These are phyloP conservation scores for Danionella dracula DNA, from an alignment of 2,797 vertebrate genomes.

Conservation along the genomic window DNA sequence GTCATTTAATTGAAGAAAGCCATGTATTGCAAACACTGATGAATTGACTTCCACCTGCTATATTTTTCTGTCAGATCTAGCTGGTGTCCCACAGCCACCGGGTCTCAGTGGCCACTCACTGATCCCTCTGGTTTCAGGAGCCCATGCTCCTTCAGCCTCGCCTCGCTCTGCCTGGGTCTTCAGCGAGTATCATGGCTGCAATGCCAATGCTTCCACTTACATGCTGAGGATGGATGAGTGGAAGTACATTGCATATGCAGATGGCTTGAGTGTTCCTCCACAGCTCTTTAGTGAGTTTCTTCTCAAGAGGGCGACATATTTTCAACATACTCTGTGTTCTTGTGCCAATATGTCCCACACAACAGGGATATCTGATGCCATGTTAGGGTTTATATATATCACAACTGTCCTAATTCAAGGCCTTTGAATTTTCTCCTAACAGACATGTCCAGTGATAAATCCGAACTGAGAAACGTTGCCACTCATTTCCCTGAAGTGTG, in stretches of 20 bases:
- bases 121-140: conserved; percentile 64
- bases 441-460: conserved; percentile 83
- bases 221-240: conserved; percentile 83
- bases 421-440: background rate
- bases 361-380: background rate
- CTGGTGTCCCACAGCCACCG: conserved; percentile 63
- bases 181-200: conserved; percentile 93
- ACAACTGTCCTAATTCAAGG: background rate
- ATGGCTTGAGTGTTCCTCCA: conserved; percentile 75
- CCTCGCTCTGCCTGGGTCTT: conserved; percentile 77
- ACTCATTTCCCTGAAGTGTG: conserved; percentile 65
- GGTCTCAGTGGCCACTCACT: conserved; percentile 87
- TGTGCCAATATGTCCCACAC: background rate
- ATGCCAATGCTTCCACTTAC: conserved; percentile 88
- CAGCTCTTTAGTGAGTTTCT: conserved; percentile 86
- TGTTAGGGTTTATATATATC: background rate
- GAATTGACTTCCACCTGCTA: background rate
- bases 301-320: background rate
- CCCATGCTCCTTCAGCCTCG: conserved; percentile 17
- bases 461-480: conserved; percentile 82
- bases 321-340: background rate
- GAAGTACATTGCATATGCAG: conserved; percentile 88
- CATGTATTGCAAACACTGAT: no score
- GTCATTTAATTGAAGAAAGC: no score
- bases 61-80: conserved; percentile 72